Evolutionary conservation across 92 coral and sea anemone genomes (phyloP).

Genomic region (Siderastrea siderea): DNA sequence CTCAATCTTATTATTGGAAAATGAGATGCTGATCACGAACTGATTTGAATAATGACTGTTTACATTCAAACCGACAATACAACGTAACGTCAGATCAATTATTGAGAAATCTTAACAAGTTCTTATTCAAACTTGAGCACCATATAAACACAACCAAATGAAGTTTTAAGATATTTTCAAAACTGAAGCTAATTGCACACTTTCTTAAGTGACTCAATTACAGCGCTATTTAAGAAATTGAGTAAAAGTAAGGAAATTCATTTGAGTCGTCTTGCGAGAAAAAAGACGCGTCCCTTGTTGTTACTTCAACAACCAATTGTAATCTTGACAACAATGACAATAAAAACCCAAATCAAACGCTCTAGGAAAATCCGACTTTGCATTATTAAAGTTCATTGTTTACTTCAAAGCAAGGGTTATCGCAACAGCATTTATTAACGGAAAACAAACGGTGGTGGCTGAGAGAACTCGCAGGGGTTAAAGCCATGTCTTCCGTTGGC

Average conservation of each 20-base stretch:
- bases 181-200: no score
- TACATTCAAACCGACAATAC: neutral
- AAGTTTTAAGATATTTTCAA: neutral
- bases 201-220: neutral
- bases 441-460: neutral
- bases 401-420: neutral
- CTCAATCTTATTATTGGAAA: no score
- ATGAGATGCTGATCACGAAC: neutral
- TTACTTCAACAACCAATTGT: constrained; percentile 24
- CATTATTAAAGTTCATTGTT: constrained; percentile 29
- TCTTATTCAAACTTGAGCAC: neutral
- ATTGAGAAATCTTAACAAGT: neutral
- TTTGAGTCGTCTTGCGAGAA: neutral
- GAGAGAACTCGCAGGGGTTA: neutral
- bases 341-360: neutral
- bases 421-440: neutral
- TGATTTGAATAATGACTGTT: neutral
- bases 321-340: constrained; percentile 24
- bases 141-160: neutral
- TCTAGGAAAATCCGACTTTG: neutral
- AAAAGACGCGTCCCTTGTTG: constrained; percentile 20
- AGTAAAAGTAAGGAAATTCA: neutral
- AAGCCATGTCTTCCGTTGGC: constrained; percentile 14
- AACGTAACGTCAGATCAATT: neutral
- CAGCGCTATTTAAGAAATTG: neutral